Conservation (phyloP, 2,797 vertebrate genomes). For the Pogonophryne albipinna region DNA sequence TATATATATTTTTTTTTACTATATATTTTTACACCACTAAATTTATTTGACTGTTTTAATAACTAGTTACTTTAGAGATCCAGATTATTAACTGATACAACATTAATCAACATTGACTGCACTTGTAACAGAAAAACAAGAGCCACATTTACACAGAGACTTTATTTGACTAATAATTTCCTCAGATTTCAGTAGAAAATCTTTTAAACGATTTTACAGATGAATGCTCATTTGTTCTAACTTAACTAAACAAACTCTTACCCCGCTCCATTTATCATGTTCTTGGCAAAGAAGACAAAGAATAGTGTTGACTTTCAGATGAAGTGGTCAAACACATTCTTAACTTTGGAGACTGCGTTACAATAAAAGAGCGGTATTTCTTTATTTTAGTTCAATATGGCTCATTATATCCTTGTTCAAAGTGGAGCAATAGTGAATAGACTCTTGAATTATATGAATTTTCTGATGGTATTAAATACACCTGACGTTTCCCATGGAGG, state of each 20-base stretch:
- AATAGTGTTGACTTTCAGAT: not conserved
- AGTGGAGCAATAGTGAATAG: conserved; percentile 44
- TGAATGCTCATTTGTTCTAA: not conserved
- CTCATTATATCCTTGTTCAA: conserved; percentile 14
- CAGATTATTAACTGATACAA: too few species aligned
- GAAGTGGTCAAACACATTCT: not conserved
- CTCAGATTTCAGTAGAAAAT: not conserved
- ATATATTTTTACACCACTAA: too few species aligned
- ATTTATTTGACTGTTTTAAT: too few species aligned
- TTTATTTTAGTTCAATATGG: not conserved
- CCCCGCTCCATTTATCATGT: not conserved
- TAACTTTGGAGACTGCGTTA: not conserved
- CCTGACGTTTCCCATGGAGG: conserved; percentile 79
- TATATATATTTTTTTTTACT: too few species aligned
- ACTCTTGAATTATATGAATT: conserved; percentile 37
- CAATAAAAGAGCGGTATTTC: not conserved
- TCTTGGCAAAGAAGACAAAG: not conserved
- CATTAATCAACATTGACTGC: too few species aligned
- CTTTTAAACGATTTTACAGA: not conserved
- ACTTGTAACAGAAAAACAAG: too few species aligned
- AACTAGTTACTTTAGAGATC: too few species aligned
- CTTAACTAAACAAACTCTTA: not conserved
- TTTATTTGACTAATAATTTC: not conserved
- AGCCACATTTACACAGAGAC: not conserved
- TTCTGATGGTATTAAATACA: conserved; percentile 67